Percentiles rank a stretch among this genome's conserved stretches.
These are phyloP conservation scores for Pyrrhura leucotis DNA, from an alignment of 2,797 vertebrate species.

Conservation along the genomic window DNA sequence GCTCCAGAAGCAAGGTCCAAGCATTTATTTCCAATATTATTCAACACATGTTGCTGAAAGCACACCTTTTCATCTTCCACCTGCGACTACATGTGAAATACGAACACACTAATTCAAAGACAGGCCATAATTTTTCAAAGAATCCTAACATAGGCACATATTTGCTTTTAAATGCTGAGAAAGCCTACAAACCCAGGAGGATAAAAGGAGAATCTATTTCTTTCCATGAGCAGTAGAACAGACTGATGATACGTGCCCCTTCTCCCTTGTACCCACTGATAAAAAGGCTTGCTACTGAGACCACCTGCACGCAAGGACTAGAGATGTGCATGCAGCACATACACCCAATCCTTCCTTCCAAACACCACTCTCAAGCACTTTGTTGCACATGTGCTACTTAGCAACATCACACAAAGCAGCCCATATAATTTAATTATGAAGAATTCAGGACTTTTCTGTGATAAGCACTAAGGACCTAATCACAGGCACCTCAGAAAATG, in stretches of 20 bases:
- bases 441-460: not conserved
- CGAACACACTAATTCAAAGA: not conserved
- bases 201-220: not conserved
- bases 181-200: not conserved
- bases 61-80: not conserved
- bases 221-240: not conserved
- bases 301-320: not conserved
- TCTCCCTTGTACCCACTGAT: rapidly evolving
- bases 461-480: not conserved
- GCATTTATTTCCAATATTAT: not conserved
- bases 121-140: not conserved
- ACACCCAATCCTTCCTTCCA: not conserved
- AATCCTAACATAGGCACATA: not conserved
- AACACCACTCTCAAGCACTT: not conserved
- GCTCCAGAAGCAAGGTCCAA: not conserved
- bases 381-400: not conserved
- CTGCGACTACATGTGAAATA: not conserved
- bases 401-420: rapidly evolving
- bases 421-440: not conserved
- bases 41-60: not conserved
- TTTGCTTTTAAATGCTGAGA: not conserved
- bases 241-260: rapidly evolving
- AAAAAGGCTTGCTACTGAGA: not conserved
- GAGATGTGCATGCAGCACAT: not conserved
- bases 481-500: not conserved